Conservation (phyloP, 2,888 invertebrate species). For the Bibio marci region DNA sequence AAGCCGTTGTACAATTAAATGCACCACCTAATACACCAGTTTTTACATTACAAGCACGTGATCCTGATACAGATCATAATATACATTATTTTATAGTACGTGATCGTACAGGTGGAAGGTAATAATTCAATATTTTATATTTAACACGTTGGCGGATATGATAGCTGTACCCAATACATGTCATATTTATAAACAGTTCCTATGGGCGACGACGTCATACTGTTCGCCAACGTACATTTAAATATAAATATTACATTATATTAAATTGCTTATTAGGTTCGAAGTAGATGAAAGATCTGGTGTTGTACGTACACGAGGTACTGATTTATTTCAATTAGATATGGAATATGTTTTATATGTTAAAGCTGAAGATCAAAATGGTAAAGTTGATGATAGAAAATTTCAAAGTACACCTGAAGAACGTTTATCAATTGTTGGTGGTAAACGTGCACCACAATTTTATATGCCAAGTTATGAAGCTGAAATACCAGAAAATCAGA, state of each 20-base stretch:
- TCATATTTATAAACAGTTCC: too few species aligned
- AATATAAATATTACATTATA: not conserved
- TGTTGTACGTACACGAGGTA: constrained; percentile 79
- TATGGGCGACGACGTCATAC: not conserved
- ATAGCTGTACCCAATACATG: not conserved
- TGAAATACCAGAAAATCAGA: constrained; percentile 91
- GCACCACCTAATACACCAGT: constrained; percentile 91
- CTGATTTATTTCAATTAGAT: constrained; percentile 82
- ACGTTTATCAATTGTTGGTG: constrained; percentile 86
- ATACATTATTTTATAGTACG: constrained; percentile 92
- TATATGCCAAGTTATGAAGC: constrained; percentile 90
- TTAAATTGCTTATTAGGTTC: constrained; percentile 29
- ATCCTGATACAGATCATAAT: constrained; percentile 91
- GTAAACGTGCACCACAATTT: constrained; percentile 94
- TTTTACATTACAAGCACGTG: constrained; percentile 91
- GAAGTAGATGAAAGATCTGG: constrained; percentile 85
- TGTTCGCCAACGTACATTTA: not conserved
- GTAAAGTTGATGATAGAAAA: constrained; percentile 73
- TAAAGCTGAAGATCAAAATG: constrained; percentile 89
- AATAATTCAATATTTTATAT: constrained; percentile 14
- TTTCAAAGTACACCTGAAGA: constrained; percentile 87
- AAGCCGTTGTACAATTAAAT: constrained; percentile 90
- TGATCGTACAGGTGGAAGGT: constrained; percentile 59
- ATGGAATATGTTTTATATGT: constrained; percentile 95
- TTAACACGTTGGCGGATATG: constrained; percentile 17